These are phyloP conservation scores for Brachyptera putata DNA, from an alignment of 2,888 invertebrate genomes.

Conservation along the genomic window DNA sequence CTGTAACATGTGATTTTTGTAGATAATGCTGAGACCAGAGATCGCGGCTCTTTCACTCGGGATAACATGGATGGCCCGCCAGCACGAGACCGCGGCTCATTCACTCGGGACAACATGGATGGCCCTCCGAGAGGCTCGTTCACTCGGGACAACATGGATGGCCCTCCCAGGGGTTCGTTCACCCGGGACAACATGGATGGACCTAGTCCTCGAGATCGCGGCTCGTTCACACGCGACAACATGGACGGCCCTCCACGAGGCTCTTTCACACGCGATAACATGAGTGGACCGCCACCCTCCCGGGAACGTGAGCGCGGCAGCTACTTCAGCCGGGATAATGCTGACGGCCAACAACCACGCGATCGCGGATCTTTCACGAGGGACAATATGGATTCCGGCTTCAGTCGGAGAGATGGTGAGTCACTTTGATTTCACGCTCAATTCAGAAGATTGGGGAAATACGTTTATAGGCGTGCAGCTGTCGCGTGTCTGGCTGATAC, in stretches of 20 bases:
- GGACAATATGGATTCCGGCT: slow-evolving; percentile 7
- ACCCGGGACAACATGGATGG: slow-evolving; percentile 16
- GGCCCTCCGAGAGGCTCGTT: background rate
- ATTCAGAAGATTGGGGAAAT: too few species aligned
- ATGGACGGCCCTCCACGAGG: slow-evolving; percentile 9
- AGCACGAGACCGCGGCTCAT: background rate
- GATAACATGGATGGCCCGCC: slow-evolving; percentile 4
- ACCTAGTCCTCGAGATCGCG: background rate
- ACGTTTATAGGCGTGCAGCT: too few species aligned
- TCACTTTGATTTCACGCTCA: too few species aligned
- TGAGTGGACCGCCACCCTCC: background rate
- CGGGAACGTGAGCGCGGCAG: slow-evolving; percentile 36
- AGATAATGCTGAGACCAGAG: too few species aligned
- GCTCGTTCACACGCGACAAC: slow-evolving; percentile 1
- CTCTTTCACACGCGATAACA: slow-evolving; percentile 4
- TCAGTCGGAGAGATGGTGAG: slow-evolving; percentile 1
- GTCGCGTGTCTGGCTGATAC: too few species aligned
- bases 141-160: slow-evolving; percentile 13
- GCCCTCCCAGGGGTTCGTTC: background rate
- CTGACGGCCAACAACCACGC: too few species aligned
- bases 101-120: slow-evolving; percentile 3
- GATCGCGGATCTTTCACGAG: slow-evolving; percentile 15
- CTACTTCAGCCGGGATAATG: slow-evolving; percentile 35
- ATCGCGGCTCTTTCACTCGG: slow-evolving; percentile 9
- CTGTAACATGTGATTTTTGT: too few species aligned